These are phyloP conservation scores for Acanthococcus lagerstroemiae DNA, from an alignment of 2,888 invertebrate genomes.

Conservation along the genomic window DNA sequence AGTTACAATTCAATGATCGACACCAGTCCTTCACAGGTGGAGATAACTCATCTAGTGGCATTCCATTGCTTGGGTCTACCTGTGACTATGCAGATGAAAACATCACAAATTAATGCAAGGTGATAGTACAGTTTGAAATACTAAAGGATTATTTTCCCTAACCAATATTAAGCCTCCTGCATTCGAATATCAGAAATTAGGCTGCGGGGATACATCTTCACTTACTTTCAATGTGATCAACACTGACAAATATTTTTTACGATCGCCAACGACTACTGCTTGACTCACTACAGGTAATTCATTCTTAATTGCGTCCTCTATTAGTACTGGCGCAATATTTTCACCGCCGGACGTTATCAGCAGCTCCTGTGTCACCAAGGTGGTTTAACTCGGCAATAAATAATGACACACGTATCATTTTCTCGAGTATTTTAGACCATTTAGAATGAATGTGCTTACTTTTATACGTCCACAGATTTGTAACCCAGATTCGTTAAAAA, in stretches of 20 bases:
- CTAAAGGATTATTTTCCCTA: too few species aligned
- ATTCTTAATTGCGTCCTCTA: conserved; percentile 69
- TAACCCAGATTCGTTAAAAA: conserved; percentile 63
- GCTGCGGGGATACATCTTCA: too few species aligned
- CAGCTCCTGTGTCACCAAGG: conserved; percentile 65
- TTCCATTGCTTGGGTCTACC: conserved; percentile 59
- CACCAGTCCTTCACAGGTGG: conserved; percentile 60
- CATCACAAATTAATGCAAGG: too few species aligned
- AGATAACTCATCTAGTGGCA: conserved; percentile 59
- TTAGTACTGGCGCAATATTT: conserved; percentile 77
- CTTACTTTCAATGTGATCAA: conserved; percentile 74
- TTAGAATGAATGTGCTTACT: conserved; percentile 30
- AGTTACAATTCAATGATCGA: conserved; percentile 49
- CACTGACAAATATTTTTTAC: conserved; percentile 73
- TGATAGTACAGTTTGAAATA: too few species aligned
- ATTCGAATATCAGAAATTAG: too few species aligned
- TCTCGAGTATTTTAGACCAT: too few species aligned
- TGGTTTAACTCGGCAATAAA: too few species aligned
- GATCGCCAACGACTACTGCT: conserved; percentile 78
- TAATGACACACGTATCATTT: too few species aligned
- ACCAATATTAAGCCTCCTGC: too few species aligned
- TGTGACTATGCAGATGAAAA: conserved; percentile 62
- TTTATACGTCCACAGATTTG: conserved; percentile 58
- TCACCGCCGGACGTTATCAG: conserved; percentile 91
- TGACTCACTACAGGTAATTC: conserved; percentile 68